Evolutionary conservation across 2,113 vertebrate species (phyloP), one percentile per base, ranked within the genome.

Genomic region (Callocephalon fimbriatum): DNA sequence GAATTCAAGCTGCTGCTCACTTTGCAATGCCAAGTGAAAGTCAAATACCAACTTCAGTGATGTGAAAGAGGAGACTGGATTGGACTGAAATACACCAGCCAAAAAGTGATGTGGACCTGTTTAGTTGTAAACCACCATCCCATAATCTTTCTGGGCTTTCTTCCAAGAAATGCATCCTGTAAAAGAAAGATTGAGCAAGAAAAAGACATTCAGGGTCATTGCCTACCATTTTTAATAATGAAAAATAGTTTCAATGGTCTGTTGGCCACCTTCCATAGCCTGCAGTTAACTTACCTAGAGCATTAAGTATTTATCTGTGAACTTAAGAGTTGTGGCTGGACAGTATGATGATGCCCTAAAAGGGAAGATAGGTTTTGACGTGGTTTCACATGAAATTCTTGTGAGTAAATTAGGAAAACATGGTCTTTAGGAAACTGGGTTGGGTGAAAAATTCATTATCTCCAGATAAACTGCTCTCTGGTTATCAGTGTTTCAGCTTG

Each of bases 11-110:
- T 91, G 72, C 68, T 96, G 75, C 42, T 92, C 29, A 88, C 15
- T 94, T 93, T n/a, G 58, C 54, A 92, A 83, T 84, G 61, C 82
- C 92, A 93, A 92, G 45, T 93, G 48, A 83, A 95, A 94, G 72
- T 77, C 54, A 83, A 83, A 21, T 62, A 80, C 21, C 21, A 80
- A 7, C 54, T 75, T 92, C 37, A 86, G 50, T 70, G 47, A 54
- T 42, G 37, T 80, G 54, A 80, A 86, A 86, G 71, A 66, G 42
- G 25, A 90, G 45, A 62, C 29, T 42, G 40, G 29, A 29, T 40
- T 71, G 51, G 53, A 58, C 61, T 59, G 38, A 92, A 92, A 66
- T 38, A 37, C 13, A 21, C 12, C 53, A 35, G 16, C 26, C 42
- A n/a, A 83, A 82, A 91, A 22, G 26, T 42, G 50, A 77, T 13